Percentiles rank a stretch among this genome's conserved stretches.
These are phyloP conservation scores for Penaeus chinensis DNA, from an alignment of 1,140 invertebrate species.

Conservation along the genomic window DNA sequence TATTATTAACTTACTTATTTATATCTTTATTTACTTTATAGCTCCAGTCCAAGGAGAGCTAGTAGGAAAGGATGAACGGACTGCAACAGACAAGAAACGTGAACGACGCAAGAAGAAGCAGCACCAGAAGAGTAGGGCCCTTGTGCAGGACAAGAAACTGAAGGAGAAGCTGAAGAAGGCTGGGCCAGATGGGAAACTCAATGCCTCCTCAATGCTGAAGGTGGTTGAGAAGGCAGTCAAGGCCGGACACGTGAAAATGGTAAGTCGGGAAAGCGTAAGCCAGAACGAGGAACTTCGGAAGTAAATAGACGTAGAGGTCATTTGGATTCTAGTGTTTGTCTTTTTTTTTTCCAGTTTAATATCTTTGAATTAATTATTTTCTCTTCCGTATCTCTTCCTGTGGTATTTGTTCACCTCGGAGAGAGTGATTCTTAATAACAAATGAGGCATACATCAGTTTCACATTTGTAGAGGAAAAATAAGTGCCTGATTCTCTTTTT, in stretches of 20 bases:
- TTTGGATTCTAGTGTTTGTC: too few species aligned
- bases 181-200: constrained; percentile 64
- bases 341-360: neutral
- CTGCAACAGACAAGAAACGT: constrained; percentile 88
- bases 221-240: constrained; percentile 64
- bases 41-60: constrained; percentile 82
- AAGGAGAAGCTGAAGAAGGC: constrained; percentile 72
- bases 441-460: too few species aligned
- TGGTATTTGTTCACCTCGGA: too few species aligned
- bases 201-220: constrained; percentile 54
- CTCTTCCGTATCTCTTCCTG: too few species aligned
- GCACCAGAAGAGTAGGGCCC: constrained; percentile 71
- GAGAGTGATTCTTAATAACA: too few species aligned
- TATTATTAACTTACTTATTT: neutral
- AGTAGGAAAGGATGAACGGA: constrained; percentile 83
- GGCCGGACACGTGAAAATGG: constrained; percentile 64
- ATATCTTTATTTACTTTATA: constrained; percentile 66
- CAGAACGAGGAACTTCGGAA: too few species aligned
- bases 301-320: too few species aligned
- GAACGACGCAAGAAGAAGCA: constrained; percentile 89
- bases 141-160: constrained; percentile 69
- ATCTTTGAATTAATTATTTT: neutral
- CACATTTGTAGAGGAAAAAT: too few species aligned
- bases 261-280: constrained; percentile 64
- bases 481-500: too few species aligned